Evolutionary conservation across 2,113 vertebrate species (phyloP), one percentile per base, ranked within the genome.

Genomic region (Sylvietta virens): DNA sequence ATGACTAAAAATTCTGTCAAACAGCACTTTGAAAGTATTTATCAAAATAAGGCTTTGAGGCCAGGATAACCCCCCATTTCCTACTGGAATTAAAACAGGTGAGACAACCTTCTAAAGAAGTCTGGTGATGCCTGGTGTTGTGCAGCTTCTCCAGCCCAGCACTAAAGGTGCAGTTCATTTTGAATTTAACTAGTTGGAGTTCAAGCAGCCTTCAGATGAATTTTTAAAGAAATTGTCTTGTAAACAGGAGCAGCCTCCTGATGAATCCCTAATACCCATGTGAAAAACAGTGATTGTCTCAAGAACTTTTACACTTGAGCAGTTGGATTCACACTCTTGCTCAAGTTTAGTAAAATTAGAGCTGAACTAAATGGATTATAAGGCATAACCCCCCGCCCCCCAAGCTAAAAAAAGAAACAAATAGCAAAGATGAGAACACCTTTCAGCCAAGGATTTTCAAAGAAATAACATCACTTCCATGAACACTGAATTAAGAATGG

Each of bases 161-260:
- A 23, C 58, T 42, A 31, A 48, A 57, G 6, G 21, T 81, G 86
- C 31, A 86, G 33, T 85, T 97, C 69, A 71, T 87, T 88, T 74
- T 95, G 79, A 96, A 71, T 92, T 96, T 93, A 96, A 89, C 61
- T 45, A 92, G 58, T 11, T 97, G 94, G 88, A 95, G 83, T 89
- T 56, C 58, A 85, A 94, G 61, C 76, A 96, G 30, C 24, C 81
- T 72, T 90, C 54, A 95, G 51, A 14, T 53, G n/a, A 40, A 19
- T 62, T 93, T 89, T 95, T 81, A 65, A 86, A 50, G 11, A 82
- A 82, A 60, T 79, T 39, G 35, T 91, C 79, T 84, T 94, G 47
- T 92, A 86, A 88, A 90, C 57, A 81, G 57, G 67, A 86, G 48
- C 33, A 91, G 45, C 26, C 4, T 88, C 15, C 88, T 95, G 42